Base-by-base conservation (phyloP, 2,113 vertebrate genomes). In the Heteronetta atricapilla region DNA sequence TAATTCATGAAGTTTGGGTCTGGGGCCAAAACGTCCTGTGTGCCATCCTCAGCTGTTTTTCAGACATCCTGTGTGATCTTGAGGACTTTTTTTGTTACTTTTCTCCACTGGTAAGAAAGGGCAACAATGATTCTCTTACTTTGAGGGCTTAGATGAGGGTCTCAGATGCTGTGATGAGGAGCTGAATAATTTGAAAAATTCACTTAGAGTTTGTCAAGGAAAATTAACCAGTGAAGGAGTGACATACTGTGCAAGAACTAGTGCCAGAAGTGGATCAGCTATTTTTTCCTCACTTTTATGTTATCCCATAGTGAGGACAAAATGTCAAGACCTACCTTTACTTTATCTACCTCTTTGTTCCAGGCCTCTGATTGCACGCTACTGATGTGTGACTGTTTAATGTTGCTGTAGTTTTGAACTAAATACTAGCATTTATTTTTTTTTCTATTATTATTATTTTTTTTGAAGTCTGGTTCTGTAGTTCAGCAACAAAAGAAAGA, bases 401-500 rank as follows among this genome's bases (percentile, higher is more conserved):
- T 6, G 7, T 18, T 58, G 26, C 38, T 66, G 12, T 25, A 25
- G 34, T 81, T 75, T 81, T 87, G 34, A 70, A 56, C n/a, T 77
- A 86, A 77, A 70, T 59, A 50, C 5, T 17, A 25, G 52, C 1
- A 2, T 80, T 7, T 63, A 28, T 19, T 23, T 10, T 40, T 38
- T 28, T 63, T 40, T 13, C 11, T 40, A 8, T 74, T 34, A 66
- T 60, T 44, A 42, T n/a, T 63, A 53, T 23, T 4, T 3, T 17
- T 73, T 50, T 31, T 81, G 67, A 88, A 82, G 53, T 88, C 62
- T 77, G 66, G 63, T 96, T 91, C 82, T 55, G 34, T 80, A 82
- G 76, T 93, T 92, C 69, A 88, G 58, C 33, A 76, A 80, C 75
- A 86, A 95, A 88, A 80, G 42, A 31, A 66, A 58, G 31, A 92